These are phyloP conservation scores for Acyrthosiphon pisum DNA, from an alignment of 1,140 invertebrate genomes.

Conservation along the genomic window DNA sequence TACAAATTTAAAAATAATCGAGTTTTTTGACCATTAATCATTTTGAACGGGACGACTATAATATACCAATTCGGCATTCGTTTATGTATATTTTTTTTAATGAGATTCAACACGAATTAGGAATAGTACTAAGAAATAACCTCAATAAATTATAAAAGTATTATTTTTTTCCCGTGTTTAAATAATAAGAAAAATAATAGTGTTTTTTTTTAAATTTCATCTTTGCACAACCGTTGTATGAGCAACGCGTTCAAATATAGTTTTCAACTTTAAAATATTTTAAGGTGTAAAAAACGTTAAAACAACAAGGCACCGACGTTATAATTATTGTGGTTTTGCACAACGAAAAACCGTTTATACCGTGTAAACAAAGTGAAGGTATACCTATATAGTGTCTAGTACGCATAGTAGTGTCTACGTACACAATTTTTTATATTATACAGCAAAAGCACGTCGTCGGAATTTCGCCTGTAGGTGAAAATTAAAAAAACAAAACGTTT, in stretches of 20 bases:
- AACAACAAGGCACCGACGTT: too few species aligned
- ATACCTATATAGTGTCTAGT: too few species aligned
- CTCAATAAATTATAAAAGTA: neutral
- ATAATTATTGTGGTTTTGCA: too few species aligned
- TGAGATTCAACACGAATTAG: neutral
- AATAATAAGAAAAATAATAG: too few species aligned
- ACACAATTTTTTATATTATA: neutral
- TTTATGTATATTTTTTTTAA: neutral
- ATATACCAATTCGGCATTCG: neutral
- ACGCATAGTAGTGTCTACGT: neutral
- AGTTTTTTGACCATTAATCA: slow-evolving; percentile 12
- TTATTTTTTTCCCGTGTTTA: neutral
- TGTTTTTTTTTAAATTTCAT: neutral
- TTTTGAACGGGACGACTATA: neutral
- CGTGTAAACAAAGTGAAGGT: neutral
- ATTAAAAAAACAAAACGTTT: neutral
- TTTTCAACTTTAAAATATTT: neutral
- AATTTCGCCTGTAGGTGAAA: neutral
- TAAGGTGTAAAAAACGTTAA: too few species aligned
- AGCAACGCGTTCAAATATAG: neutral
- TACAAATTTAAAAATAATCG: neutral
- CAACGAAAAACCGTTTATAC: neutral
- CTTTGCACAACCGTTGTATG: too few species aligned
- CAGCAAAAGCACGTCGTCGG: neutral
- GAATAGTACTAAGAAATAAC: neutral